Evolutionary conservation across 2,888 invertebrate genomes (phyloP).

Genomic region (Eupithecia subfuscata): DNA sequence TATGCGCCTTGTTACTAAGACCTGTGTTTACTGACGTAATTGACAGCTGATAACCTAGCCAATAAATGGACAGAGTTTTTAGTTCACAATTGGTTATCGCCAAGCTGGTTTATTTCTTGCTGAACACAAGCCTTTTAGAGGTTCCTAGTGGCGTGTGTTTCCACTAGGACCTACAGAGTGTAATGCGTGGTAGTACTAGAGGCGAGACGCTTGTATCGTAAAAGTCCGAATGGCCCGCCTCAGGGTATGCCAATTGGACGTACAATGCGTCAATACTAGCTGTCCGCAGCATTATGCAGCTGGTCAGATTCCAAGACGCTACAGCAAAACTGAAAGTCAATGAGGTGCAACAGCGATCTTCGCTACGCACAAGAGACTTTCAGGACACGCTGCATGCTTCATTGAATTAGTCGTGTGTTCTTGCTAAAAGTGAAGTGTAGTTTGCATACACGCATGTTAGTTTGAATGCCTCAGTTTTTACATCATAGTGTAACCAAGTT

Average conservation of each 20-base stretch:
- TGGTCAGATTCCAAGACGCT: constrained; percentile 77
- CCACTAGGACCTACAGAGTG: neutral
- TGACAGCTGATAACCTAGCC: constrained; percentile 1
- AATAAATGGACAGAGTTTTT: constrained; percentile 1
- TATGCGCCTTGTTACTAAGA: neutral
- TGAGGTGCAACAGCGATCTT: constrained; percentile 51
- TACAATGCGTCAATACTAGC: constrained; percentile 74
- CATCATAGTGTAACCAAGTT: constrained; percentile 26
- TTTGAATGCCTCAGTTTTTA: constrained; percentile 31
- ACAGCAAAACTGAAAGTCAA: constrained; percentile 69
- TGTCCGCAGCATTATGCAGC: constrained; percentile 65
- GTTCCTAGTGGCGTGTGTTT: neutral
- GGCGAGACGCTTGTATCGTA: neutral
- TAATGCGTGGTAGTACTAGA: neutral
- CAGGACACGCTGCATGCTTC: constrained; percentile 58
- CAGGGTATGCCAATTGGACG: neutral
- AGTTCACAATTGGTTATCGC: neutral
- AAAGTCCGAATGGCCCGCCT: constrained; percentile 1
- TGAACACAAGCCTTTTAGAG: neutral
- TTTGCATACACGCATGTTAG: constrained; percentile 44
- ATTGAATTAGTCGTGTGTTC: constrained; percentile 30
- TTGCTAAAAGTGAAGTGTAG: constrained; percentile 42
- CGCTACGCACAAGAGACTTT: constrained; percentile 57
- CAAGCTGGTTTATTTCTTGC: constrained; percentile 5
- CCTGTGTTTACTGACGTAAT: neutral